Base-by-base conservation (phyloP, 35 echinoderm and acorn worm genomes). In the Acanthaster planci region DNA sequence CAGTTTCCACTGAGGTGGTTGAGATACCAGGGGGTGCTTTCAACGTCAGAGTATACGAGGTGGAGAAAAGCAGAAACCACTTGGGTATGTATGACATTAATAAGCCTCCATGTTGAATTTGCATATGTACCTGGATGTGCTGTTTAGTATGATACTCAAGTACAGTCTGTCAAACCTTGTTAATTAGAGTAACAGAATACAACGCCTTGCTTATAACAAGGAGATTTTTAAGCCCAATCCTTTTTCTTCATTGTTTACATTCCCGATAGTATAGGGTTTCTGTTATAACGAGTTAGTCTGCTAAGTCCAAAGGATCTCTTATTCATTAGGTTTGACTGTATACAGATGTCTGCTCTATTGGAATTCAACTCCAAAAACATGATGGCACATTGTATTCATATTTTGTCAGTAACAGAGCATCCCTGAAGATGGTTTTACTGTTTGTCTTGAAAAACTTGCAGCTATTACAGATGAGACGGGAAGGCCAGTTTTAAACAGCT, bases 1-100 rank as follows among this genome's bases (percentile, higher is more conserved):
- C 67, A 89, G 87, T 42, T 47, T 89, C 82, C 60, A 89, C 54
- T 29, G 79, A 89, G 30, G 78, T 89, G 8, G 26, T 89, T 38
- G 56, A 82, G 67, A 81, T 89, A 51, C 87, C 87, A 30, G 16
- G 23, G 8, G 78, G 79, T 51, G 87, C 87, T 29, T 82, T 47
- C 32, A 89, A 89, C 54, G 82, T 89, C 23, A 39, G 47, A 10
- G 80, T 89, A 36, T 89, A 77, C 18, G 87, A 89, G 32, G 60
- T 76, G n/a, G 37, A 81, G 38, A 89, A 78, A 31, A 81, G 35
- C n/a, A 23, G 57, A 40, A 89, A 82, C 31, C 81, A 82, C 47
- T 52, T 89, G 81, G 87, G 87, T 89, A 47, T 39, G 87, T 82
- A 14, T 47, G 42, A 47, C 4, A 47, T 6, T 47, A 47, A 47